Conservation (phyloP, 2,113 vertebrate genomes). For the Tachycineta bicolor region DNA sequence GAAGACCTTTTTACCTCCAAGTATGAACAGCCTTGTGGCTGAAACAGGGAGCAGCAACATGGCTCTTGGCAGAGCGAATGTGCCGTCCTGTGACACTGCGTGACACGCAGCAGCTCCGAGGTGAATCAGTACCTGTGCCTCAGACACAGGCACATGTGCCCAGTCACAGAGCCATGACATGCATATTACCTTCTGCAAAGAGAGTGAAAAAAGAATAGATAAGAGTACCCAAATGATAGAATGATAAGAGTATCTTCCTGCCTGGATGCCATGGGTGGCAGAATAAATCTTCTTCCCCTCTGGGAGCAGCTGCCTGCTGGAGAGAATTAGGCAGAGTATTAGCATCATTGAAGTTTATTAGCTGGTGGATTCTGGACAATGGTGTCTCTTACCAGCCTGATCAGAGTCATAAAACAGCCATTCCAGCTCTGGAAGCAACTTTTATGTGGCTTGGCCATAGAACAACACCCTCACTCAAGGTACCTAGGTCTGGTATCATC, state of each 20-base stretch:
- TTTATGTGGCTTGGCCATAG: neutral
- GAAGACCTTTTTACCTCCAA: neutral
- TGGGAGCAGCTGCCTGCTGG: conserved; percentile 26
- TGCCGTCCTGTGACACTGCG: neutral
- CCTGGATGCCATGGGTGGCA: neutral
- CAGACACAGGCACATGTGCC: neutral
- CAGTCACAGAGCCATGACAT: neutral
- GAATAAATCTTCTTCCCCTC: conserved; percentile 5
- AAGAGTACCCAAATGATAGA: neutral
- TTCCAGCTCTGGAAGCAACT: neutral
- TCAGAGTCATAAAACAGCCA: neutral
- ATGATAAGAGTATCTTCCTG: neutral
- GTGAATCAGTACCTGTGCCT: neutral
- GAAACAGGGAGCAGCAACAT: neutral
- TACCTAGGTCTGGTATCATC: neutral
- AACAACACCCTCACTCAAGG: neutral
- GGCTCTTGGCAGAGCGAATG: neutral
- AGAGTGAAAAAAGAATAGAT: neutral
- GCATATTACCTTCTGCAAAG: neutral
- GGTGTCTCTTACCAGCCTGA: neutral
- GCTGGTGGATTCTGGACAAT: neutral
- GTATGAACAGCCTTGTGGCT: neutral
- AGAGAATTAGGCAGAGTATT: neutral
- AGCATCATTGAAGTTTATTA: neutral
- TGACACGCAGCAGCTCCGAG: neutral